Percentiles rank a stretch among this genome's conserved stretches.
These are phyloP conservation scores for Philypnodon macrostomus DNA, from an alignment of 2,797 vertebrate species.

Conservation along the genomic window DNA sequence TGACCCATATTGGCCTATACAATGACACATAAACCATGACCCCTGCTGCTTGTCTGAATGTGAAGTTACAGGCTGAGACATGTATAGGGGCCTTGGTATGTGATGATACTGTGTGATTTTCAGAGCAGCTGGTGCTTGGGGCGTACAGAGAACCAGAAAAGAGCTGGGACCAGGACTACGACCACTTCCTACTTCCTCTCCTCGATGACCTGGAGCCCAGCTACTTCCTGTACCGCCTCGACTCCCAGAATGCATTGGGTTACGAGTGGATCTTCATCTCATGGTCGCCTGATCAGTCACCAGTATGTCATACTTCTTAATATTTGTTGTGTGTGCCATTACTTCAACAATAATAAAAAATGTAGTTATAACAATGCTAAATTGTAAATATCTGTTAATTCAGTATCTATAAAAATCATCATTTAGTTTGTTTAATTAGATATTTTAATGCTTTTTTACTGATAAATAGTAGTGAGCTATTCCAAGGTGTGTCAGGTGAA, in stretches of 20 bases:
- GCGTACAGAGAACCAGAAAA: constrained; percentile 85
- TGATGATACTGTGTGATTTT: constrained; percentile 74
- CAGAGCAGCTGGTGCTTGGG: constrained; percentile 96
- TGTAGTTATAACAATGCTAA: too few relatives aligned
- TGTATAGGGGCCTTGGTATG: constrained; percentile 43
- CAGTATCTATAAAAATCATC: too few relatives aligned
- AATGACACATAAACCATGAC: neutral
- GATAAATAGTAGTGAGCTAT: too few relatives aligned
- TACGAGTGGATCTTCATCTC: constrained; percentile 97
- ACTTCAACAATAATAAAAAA: neutral
- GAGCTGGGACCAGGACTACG: constrained; percentile 93
- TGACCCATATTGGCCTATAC: neutral
- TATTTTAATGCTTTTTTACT: too few relatives aligned
- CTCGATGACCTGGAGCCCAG: constrained; percentile 90
- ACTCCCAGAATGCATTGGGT: constrained; percentile 94
- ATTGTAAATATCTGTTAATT: too few relatives aligned
- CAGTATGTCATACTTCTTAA: constrained; percentile 70
- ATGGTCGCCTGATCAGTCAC: constrained; percentile 97
- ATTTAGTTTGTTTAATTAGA: too few relatives aligned
- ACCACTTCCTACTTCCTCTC: constrained; percentile 86
- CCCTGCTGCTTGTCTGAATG: constrained; percentile 1
- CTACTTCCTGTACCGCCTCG: constrained; percentile 94
- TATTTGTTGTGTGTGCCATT: neutral
- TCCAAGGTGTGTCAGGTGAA: too few relatives aligned
- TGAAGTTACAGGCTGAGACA: constrained; percentile 4